phyloP scores from a whole-genome alignment of 1,140 invertebrate species.

The Meloidogyne hapla region DNA sequence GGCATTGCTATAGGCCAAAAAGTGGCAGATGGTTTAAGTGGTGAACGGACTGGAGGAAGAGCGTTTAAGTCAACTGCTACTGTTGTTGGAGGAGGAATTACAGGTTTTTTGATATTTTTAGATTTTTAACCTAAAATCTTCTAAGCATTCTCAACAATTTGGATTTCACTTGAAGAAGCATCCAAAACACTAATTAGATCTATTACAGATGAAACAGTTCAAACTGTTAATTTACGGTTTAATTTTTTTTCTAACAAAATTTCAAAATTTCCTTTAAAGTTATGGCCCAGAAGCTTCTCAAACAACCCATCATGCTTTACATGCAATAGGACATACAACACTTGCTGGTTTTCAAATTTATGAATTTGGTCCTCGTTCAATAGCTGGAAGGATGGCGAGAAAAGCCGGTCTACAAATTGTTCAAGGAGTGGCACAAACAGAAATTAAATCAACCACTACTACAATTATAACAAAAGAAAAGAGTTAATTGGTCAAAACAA shows the following conservation, averaged over 20 bases:
- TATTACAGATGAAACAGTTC: slow-evolving; percentile 49
- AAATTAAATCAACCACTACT: not conserved
- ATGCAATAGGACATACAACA: slow-evolving; percentile 49
- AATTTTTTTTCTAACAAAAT: not conserved
- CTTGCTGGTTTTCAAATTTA: slow-evolving; percentile 46
- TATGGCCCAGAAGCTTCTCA: slow-evolving; percentile 45
- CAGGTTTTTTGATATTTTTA: slow-evolving; percentile 20
- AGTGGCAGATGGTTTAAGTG: slow-evolving; percentile 36
- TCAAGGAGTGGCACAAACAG: not conserved
- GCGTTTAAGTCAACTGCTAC: slow-evolving; percentile 33
- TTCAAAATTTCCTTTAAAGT: slow-evolving; percentile 21
- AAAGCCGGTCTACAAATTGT: slow-evolving; percentile 48
- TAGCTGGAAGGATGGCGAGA: slow-evolving; percentile 49
- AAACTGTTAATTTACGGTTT: slow-evolving; percentile 45
- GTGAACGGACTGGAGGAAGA: slow-evolving; percentile 37
- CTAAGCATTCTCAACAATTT: slow-evolving; percentile 26
- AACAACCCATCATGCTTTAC: slow-evolving; percentile 40
- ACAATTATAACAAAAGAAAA: not conserved
- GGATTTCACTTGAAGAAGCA: slow-evolving; percentile 50
- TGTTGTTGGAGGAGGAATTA: slow-evolving; percentile 47
- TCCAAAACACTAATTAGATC: slow-evolving; percentile 38
- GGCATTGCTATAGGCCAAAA: slow-evolving; percentile 40
- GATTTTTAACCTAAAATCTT: not conserved
- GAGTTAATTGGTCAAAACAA: not conserved
- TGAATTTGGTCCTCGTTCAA: slow-evolving; percentile 46